These are phyloP conservation scores for Acleris sparsana DNA, from an alignment of 2,888 invertebrate species.

Conservation along the genomic window DNA sequence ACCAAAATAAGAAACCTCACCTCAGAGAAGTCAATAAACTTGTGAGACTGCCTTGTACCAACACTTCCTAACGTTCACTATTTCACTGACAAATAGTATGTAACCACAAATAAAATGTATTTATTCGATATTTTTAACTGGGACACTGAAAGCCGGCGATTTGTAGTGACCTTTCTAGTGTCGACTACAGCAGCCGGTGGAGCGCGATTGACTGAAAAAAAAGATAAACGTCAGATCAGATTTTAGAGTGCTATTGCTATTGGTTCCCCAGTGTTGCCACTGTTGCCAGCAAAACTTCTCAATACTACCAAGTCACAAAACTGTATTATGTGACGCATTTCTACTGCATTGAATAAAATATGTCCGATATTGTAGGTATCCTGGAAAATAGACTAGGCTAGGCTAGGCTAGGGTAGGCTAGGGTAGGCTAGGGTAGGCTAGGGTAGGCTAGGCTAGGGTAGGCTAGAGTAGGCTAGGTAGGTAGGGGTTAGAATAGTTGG, in stretches of 20 bases:
- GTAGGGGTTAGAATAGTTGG: no score
- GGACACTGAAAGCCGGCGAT: slow-evolving; percentile 69
- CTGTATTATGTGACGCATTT: no score
- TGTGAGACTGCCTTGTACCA: slow-evolving; percentile 57
- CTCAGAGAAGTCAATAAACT: slow-evolving; percentile 65
- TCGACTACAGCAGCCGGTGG: slow-evolving; percentile 70
- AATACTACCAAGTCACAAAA: slow-evolving; percentile 9
- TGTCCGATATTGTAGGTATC: no score
- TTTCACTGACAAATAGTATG: slow-evolving; percentile 63
- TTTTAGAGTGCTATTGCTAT: neutral
- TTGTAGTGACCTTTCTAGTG: slow-evolving; percentile 68
- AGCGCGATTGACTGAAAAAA: slow-evolving; percentile 65
- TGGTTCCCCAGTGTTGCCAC: no score
- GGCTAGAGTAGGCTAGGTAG: no score
- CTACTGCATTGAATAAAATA: no score
- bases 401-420: no score
- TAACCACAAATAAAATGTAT: slow-evolving; percentile 52
- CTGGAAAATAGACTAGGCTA: no score
- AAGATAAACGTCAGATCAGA: slow-evolving; percentile 22
- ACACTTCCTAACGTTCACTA: slow-evolving; percentile 61
- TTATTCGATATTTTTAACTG: slow-evolving; percentile 47
- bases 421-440: no score
- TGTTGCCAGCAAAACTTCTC: slow-evolving; percentile 2
- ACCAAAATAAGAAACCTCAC: slow-evolving; percentile 60
- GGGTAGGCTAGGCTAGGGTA: no score